Percentiles rank a stretch among this genome's conserved stretches.
These are phyloP conservation scores for Coronaproctus castanopsis DNA, from an alignment of 2,888 invertebrate species.

Conservation along the genomic window DNA sequence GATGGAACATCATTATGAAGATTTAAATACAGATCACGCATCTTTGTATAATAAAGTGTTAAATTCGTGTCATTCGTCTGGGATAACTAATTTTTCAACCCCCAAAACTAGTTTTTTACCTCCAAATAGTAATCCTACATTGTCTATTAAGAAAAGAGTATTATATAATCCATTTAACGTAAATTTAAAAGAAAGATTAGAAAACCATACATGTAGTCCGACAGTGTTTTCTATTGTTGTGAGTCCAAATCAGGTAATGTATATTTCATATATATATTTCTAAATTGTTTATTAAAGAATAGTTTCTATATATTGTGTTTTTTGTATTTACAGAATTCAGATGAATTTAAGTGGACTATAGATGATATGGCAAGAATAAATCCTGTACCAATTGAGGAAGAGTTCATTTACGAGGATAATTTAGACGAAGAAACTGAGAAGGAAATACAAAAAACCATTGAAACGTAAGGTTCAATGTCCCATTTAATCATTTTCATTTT, in stretches of 20 bases:
- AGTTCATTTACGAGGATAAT: constrained; percentile 35
- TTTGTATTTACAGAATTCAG: constrained; percentile 6
- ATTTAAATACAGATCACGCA: no score
- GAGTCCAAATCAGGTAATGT: constrained; percentile 28
- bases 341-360: constrained; percentile 41
- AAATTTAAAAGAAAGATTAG: constrained; percentile 39
- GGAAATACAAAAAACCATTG: constrained; percentile 44
- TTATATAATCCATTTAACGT: constrained; percentile 46
- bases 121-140: no score
- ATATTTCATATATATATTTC: neutral
- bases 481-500: no score
- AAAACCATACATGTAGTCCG: constrained; percentile 45
- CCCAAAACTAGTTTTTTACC: constrained; percentile 13
- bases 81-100: constrained; percentile 11
- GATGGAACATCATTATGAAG: no score
- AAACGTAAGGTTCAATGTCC: constrained; percentile 27
- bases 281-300: neutral
- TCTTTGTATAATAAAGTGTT: no score
- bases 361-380: constrained; percentile 45
- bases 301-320: neutral
- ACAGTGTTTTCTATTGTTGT: constrained; percentile 26
- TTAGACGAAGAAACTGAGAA: constrained; percentile 41
- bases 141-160: neutral
- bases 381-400: constrained; percentile 45
- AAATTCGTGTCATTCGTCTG: no score